These are phyloP conservation scores for Hippolais icterina DNA, from an alignment of 2,113 vertebrate genomes.

Conservation along the genomic window DNA sequence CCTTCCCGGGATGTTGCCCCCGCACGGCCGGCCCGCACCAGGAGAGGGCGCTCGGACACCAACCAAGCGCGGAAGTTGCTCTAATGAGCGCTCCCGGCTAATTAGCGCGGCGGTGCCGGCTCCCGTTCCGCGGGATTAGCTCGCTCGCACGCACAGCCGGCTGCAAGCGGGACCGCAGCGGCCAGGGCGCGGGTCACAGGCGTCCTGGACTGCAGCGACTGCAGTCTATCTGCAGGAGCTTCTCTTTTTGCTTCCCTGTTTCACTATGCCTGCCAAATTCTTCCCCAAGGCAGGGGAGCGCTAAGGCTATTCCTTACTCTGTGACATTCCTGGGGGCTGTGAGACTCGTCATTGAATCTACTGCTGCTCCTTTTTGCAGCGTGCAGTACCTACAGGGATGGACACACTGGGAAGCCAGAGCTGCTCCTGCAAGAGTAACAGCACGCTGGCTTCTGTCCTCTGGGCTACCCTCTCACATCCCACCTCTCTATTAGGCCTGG, in stretches of 20 bases:
- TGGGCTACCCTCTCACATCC: neutral
- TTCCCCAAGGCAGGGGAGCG: neutral
- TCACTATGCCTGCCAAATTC: neutral
- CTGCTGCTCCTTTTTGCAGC: neutral
- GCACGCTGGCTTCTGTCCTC: neutral
- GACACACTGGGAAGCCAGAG: neutral
- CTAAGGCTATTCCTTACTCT: neutral
- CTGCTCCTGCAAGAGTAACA: neutral
- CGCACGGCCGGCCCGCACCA: neutral
- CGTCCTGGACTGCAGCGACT: neutral
- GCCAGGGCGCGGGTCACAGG: neutral
- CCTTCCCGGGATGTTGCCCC: neutral
- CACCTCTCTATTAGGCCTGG: neutral
- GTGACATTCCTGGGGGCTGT: neutral
- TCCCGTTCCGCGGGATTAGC: neutral
- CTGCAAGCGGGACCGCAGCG: neutral
- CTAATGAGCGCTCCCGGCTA: neutral
- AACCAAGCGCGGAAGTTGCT: neutral
- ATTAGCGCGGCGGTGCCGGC: neutral
- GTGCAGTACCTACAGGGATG: neutral
- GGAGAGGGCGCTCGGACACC: slow-evolving; percentile 67
- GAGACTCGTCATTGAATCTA: neutral
- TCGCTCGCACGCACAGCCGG: neutral
- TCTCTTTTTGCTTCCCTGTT: neutral
- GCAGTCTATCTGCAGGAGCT: neutral